Evolutionary conservation across 2,113 vertebrate species (phyloP).

Genomic region (Myanophis thanlyinensis): DNA sequence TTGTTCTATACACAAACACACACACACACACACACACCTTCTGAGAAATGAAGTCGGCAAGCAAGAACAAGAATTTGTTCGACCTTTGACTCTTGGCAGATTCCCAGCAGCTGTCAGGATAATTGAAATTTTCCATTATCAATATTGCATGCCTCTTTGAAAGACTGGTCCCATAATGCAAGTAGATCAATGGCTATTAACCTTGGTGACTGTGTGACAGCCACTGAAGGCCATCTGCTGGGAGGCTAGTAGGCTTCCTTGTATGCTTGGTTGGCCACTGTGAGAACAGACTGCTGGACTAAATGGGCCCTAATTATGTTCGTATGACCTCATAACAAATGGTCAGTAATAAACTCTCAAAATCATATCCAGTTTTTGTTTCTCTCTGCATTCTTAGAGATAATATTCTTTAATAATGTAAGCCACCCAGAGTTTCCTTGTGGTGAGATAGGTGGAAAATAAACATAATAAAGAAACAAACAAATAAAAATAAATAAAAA

Average conservation of each 20-base stretch:
- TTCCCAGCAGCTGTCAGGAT: not conserved
- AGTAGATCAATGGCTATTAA: not conserved
- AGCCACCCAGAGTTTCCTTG: not conserved
- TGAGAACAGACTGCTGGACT: not conserved
- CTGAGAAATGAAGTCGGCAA: not conserved
- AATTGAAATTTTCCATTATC: not conserved
- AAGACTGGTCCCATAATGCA: not conserved
- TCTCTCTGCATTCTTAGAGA: not conserved
- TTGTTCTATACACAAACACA: too few relatives aligned
- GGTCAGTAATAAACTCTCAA: not conserved
- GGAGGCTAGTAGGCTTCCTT: not conserved
- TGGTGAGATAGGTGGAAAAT: not conserved
- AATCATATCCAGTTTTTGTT: not conserved
- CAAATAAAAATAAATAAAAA: not conserved
- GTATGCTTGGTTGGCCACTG: not conserved
- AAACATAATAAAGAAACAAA: not conserved
- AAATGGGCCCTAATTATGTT: not conserved
- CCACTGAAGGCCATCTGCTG: not conserved
- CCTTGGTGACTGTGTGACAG: not conserved
- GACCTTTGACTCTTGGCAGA: not conserved
- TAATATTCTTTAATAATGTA: not conserved
- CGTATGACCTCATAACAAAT: not conserved
- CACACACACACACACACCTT: too few relatives aligned
- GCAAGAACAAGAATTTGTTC: not conserved
- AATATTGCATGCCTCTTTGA: not conserved